phyloP scores from a whole-genome alignment of 2,113 vertebrate species.

The Pseudorhombus dupliciocellatus region DNA sequence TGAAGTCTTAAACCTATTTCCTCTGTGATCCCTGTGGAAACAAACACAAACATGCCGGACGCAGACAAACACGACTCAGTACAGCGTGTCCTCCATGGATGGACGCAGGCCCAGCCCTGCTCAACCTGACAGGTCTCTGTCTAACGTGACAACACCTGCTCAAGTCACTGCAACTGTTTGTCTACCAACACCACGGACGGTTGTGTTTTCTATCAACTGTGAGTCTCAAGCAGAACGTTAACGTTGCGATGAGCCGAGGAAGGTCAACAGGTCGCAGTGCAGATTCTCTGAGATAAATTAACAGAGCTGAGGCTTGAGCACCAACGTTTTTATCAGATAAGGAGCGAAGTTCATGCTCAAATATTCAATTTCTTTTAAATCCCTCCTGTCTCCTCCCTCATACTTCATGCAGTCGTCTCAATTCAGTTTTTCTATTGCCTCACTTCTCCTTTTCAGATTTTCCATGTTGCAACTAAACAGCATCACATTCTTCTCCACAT shows the following conservation, averaged over 20 bases:
- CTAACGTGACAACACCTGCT: background rate
- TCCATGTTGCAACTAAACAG: background rate
- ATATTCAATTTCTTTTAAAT: background rate
- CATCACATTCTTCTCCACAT: conserved; percentile 6
- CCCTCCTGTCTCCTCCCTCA: background rate
- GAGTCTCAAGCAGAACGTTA: background rate
- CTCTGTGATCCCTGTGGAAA: conserved; percentile 45
- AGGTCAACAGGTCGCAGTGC: background rate
- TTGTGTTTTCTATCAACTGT: background rate
- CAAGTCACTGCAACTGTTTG: conserved; percentile 1
- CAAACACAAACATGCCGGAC: conserved; percentile 58
- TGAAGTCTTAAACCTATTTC: conserved; percentile 54
- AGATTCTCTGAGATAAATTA: too few relatives aligned
- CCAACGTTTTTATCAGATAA: too few relatives aligned
- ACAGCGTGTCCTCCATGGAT: conserved; percentile 46
- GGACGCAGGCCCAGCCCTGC: background rate
- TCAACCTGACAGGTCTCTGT: conserved; percentile 19
- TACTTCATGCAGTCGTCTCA: too few relatives aligned
- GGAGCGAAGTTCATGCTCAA: too few relatives aligned
- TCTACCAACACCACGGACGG: background rate
- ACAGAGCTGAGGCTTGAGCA: too few relatives aligned
- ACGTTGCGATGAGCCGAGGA: too few relatives aligned
- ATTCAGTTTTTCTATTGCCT: too few relatives aligned
- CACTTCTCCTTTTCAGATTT: conserved; percentile 19
- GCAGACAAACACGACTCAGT: conserved; percentile 41